phyloP scores from a whole-genome alignment of 2,113 vertebrate genomes.

The Piprites chloris region DNA sequence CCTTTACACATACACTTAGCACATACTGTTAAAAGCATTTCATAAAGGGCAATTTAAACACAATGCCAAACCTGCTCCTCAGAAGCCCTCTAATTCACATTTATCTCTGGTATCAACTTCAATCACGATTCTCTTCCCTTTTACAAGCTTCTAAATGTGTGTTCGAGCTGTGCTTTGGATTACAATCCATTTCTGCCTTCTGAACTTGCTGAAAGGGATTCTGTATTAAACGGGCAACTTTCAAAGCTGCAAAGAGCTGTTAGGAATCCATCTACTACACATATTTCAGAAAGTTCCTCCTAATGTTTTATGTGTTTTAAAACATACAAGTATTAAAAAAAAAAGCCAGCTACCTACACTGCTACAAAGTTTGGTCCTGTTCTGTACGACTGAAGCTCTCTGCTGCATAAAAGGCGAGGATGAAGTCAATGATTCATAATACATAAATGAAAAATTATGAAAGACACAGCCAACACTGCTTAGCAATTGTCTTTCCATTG shows the following conservation, averaged over 20 bases:
- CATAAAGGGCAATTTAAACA: background rate
- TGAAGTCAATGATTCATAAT: background rate
- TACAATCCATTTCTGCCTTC: background rate
- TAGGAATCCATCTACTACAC: background rate
- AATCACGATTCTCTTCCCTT: background rate
- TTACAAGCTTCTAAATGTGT: background rate
- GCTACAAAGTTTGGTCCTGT: background rate
- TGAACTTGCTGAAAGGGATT: background rate
- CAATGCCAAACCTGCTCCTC: background rate
- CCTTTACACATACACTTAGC: background rate
- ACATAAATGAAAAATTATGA: background rate
- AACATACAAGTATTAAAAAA: background rate
- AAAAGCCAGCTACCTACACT: background rate
- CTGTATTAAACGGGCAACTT: background rate
- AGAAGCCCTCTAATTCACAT: background rate
- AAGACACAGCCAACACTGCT: background rate
- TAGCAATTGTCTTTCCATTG: background rate
- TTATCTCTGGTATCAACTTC: background rate
- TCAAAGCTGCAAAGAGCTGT: background rate
- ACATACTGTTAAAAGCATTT: background rate
- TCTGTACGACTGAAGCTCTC: background rate
- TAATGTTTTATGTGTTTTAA: background rate
- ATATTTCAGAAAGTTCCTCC: background rate
- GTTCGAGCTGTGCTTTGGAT: background rate
- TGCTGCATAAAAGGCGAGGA: background rate